These are phyloP conservation scores for Agriopis leucophaearia DNA, from an alignment of 2,888 invertebrate species.

Conservation along the genomic window DNA sequence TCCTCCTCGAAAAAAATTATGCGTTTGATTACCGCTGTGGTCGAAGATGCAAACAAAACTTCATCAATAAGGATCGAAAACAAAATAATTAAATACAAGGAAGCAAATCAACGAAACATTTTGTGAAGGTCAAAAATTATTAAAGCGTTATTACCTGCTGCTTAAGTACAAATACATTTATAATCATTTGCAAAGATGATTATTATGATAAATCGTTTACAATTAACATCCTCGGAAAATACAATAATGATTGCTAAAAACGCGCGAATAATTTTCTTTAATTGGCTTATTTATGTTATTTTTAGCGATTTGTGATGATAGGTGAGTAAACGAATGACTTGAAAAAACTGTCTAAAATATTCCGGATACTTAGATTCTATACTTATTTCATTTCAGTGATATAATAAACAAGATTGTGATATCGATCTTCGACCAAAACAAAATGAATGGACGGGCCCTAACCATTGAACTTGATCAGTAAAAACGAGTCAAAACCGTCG, in stretches of 20 bases:
- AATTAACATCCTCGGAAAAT: constrained; percentile 17
- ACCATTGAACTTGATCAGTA: no score
- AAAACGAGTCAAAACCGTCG: no score
- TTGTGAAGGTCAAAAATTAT: constrained; percentile 13
- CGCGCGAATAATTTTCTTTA: constrained; percentile 12
- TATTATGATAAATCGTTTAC: constrained; percentile 13
- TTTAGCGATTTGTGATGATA: neutral
- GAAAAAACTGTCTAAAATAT: no score
- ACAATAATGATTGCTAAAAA: constrained; percentile 23
- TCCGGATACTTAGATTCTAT: no score
- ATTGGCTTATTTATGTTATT: constrained; percentile 8
- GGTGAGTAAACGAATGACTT: neutral
- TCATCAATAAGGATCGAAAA: constrained; percentile 1
- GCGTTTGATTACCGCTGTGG: neutral
- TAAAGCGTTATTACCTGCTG: constrained; percentile 14
- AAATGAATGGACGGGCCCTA: no score
- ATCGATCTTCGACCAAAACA: no score
- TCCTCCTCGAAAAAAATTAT: neutral
- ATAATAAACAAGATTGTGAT: no score
- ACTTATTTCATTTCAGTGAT: no score
- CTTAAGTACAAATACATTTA: constrained; percentile 12
- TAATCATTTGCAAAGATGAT: constrained; percentile 15
- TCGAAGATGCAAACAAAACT: neutral
- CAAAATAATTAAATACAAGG: constrained; percentile 7
- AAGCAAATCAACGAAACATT: constrained; percentile 11